Evolutionary conservation across 2,113 vertebrate genomes (phyloP), one percentile per base, ranked within the genome.

Genomic region (Tylochromis polylepis): DNA sequence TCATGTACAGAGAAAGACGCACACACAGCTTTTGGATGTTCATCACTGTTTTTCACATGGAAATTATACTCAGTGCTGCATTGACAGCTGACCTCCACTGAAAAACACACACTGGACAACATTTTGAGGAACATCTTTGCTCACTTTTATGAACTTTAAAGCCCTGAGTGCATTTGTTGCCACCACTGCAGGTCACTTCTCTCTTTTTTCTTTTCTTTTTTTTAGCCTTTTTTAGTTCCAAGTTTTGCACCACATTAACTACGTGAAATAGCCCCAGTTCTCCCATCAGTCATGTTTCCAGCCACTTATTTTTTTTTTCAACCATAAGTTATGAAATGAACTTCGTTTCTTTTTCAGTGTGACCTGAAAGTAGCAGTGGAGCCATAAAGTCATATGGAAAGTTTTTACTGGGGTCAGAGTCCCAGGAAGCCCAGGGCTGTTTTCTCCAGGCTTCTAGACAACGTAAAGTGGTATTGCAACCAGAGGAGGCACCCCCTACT

Each of bases 1-100:
- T 86, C 77, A 87, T 88, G 81, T 82, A 79, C 56, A 83, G 60
- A 85, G 7, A 87, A 8, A 87, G 82, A 77, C 65, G n/a, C 58
- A n/a, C 43, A 51, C 70, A 53, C 72, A 77, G 62, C 38, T 88
- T 60, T 79, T 88, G 77, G 88, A 84, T 1, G 6, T 18, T 79
- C 55, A 67, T 67, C 86, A 22, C 60, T 80, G 43, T 36, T 79
- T 78, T n/a, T 8, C 82, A 57, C 59, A 67, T 18, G 49, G 57
- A 62, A 55, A 86, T 70, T 55, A 56, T 46, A 82, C 29, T 49
- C 56, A 24, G 59, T 70, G 53, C 81, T 36, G 58, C 59, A 34
- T 78, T 38, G 46, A 60, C 20, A 29, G 56, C 41, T 16, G 85
- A 92, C 86, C 82, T 86, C 62, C 16, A 24, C 20, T 51, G 78